These are phyloP conservation scores for Xenopus laevis DNA, from an alignment of 2,113 vertebrate genomes.

Conservation along the genomic window DNA sequence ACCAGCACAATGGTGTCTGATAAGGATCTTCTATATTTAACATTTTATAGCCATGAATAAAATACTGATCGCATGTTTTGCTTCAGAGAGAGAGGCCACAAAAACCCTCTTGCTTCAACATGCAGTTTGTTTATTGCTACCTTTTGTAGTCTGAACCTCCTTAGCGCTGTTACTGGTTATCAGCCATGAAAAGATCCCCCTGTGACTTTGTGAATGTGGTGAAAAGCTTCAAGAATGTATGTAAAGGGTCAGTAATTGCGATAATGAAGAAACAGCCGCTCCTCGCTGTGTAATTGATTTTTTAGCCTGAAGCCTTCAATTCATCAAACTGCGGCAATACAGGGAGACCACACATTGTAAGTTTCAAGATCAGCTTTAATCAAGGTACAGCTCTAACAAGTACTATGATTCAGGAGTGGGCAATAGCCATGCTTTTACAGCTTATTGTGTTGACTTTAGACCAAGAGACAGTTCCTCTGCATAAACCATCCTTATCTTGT, in stretches of 20 bases:
- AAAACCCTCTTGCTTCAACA: not conserved
- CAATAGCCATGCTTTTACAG: constrained; percentile 2
- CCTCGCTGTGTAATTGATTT: constrained; percentile 44
- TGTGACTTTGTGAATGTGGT: constrained; percentile 12
- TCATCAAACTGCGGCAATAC: constrained; percentile 40
- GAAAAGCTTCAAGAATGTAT: constrained; percentile 26
- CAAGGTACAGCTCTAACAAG: constrained; percentile 38
- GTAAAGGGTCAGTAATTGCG: constrained; percentile 44
- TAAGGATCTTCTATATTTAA: not conserved
- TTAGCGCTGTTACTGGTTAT: constrained; percentile 7
- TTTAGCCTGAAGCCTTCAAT: constrained; percentile 43
- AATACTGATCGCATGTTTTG: not conserved
- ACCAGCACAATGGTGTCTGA: not conserved
- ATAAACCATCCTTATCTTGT: too few species aligned
- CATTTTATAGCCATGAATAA: constrained; percentile 1
- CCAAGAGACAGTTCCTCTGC: too few species aligned
- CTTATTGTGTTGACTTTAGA: too few species aligned
- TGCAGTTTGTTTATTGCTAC: not conserved
- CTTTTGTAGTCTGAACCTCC: constrained; percentile 3
- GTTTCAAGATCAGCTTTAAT: constrained; percentile 40
- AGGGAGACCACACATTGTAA: constrained; percentile 36
- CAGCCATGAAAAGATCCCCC: constrained; percentile 19
- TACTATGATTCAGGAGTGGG: constrained; percentile 37
- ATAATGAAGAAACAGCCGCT: constrained; percentile 45
- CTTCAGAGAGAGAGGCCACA: not conserved